These are phyloP conservation scores for Caenorhabditis doughertyi DNA, from an alignment of 2,888 invertebrate genomes.

Conservation along the genomic window DNA sequence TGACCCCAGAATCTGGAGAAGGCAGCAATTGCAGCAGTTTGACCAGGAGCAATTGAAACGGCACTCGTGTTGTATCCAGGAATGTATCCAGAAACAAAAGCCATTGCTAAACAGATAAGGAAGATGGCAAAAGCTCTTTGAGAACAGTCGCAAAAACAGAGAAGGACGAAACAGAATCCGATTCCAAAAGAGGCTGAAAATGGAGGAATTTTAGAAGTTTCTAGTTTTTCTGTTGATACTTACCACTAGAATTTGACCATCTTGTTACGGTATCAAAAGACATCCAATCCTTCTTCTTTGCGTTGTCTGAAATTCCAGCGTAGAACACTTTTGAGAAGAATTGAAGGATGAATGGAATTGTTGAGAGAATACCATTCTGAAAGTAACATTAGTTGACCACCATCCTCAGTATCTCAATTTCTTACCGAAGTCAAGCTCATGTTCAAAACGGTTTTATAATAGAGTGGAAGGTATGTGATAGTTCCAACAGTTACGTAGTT, in stretches of 20 bases:
- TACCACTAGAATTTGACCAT: slow-evolving; percentile 79
- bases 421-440: slow-evolving; percentile 79
- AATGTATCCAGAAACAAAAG: slow-evolving; percentile 81
- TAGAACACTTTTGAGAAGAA: slow-evolving; percentile 80
- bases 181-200: slow-evolving; percentile 80
- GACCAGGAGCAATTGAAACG: slow-evolving; percentile 81
- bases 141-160: slow-evolving; percentile 80
- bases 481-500: slow-evolving; percentile 82
- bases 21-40: slow-evolving; percentile 81
- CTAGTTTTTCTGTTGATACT: background rate
- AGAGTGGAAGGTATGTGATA: slow-evolving; percentile 81
- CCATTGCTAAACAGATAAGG: slow-evolving; percentile 78
- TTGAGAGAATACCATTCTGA: slow-evolving; percentile 81
- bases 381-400: background rate
- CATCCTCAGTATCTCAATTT: background rate
- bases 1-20: slow-evolving; percentile 81
- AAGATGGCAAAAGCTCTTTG: slow-evolving; percentile 73
- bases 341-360: slow-evolving; percentile 80
- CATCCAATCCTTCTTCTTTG: slow-evolving; percentile 67
- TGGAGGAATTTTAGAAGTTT: background rate
- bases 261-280: slow-evolving; percentile 75
- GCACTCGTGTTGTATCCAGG: slow-evolving; percentile 82
- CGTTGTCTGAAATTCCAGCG: slow-evolving; percentile 78
- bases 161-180: slow-evolving; percentile 75
- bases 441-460: slow-evolving; percentile 80